Evolutionary conservation across 1,140 invertebrate genomes (phyloP), one percentile per base, ranked within the genome.

Genomic region (Sycophila sp.): DNA sequence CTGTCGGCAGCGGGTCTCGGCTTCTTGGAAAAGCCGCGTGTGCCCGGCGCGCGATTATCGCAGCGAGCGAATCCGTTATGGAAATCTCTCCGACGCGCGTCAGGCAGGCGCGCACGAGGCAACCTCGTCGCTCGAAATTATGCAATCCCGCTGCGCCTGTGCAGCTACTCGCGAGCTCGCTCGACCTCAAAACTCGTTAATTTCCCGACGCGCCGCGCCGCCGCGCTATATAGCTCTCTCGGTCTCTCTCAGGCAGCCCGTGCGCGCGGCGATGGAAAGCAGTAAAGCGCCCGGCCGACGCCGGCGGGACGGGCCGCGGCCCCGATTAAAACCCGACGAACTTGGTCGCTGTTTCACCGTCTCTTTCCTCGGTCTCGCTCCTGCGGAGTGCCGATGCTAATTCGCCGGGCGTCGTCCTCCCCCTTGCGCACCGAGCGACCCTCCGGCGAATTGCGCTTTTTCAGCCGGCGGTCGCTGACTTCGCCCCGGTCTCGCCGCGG

Each of bases 101-200:
- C 7, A 2, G 22, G 22, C 30, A 4, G 19, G 6, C 47, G 34
- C 38, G n/a, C n/a, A 22, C 6, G n/a, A n/a, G n/a, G n/a, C n/a
- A n/a, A n/a, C n/a, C n/a, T n/a, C n/a, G 10, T 15, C 34, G 8
- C 4, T 24, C 40, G 49, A n/a, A 69, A 63, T 63, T 63, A 62
- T 53, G 68, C 58, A 69, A 69, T 45, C 36, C 11, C 4, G 36
- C 28, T 11, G 60, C 19, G 17, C 17, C n/a, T n/a, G n/a, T n/a
- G n/a, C n/a, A n/a, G n/a, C n/a, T 40, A 40, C 38, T 40, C 15
- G 22, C 68, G 40, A 51, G 49, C 62, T 64, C 24, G 53, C 47
- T 38, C 73, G 64, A 70, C 63, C 70, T 63, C 47, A 30, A 70
- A 64, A 64, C 68, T 75, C 72, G 72, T 69, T n/a, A n/a, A n/a